Evolutionary conservation across 92 coral and sea anemone genomes (phyloP), one percentile per base, ranked within the genome.

Genomic region (Phenganax subtilis): DNA sequence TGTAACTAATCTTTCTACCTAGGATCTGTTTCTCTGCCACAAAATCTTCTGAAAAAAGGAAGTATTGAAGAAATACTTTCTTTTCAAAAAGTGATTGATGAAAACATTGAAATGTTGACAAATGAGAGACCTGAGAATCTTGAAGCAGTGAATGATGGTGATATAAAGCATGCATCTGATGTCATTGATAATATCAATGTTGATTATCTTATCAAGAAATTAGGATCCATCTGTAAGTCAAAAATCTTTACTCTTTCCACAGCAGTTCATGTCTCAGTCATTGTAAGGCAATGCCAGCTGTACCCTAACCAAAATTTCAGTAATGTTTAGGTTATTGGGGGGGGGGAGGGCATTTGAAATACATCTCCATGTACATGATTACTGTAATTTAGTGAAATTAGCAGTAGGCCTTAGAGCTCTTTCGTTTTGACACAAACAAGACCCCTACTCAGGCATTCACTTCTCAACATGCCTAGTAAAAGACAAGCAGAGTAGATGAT

Each of bases 121-220:
- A 64, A 27, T 27, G 71, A 64, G 9, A 10, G 29, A 64, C 71
- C 71, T 2, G 47, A 64, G 71, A 0, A 64, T 64, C 71, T 64
- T 31, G 47, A 10, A 31, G 37, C 71, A 64, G 71, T 64, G 9
- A 64, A 64, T 64, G 71, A 64, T 64, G 71, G 71, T 17, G 71
- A 10, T 27, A n/a, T n/a, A n/a, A n/a, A n/a, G n/a, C n/a, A n/a
- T n/a, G n/a, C n/a, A n/a, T n/a, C n/a, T n/a, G n/a, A n/a, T n/a
- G n/a, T n/a, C n/a, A n/a, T n/a, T 17, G 71, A 10, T 27, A 64
- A 27, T 3, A 64, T 64, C 71, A 27, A 64, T 64, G 71, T 64
- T 17, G 44, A 64, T 64, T 0, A 64, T 20, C 20, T 64, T 64
- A 47, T 64, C 3, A 14, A n/a, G 20, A 64, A 17, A 64, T 17